phyloP scores from a whole-genome alignment of 2,113 vertebrate species.

The Microtus pennsylvanicus region DNA sequence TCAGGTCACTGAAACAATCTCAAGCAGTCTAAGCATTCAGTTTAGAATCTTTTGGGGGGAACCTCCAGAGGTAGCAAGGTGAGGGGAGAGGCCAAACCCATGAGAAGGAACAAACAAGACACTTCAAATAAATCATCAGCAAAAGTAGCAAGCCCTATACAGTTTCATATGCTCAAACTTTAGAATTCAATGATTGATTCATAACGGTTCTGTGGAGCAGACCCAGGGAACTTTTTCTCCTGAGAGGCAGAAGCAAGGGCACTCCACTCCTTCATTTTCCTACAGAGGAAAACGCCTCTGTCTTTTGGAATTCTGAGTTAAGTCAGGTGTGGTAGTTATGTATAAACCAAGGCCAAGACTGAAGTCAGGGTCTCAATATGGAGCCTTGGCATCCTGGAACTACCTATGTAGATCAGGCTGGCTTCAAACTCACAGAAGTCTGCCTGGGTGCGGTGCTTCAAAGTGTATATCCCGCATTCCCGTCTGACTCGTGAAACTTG shows the following conservation, averaged over 20 bases:
- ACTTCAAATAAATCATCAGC: conserved; percentile 37
- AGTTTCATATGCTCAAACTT: not conserved
- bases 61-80: conserved; percentile 47
- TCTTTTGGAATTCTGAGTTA: conserved; percentile 55
- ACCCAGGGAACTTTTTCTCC: not conserved
- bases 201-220: conserved; percentile 42
- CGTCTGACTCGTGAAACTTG: conserved; percentile 30
- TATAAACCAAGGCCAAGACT: conserved; percentile 55
- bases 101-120: conserved; percentile 40
- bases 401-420: not conserved
- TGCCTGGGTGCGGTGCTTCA: not conserved
- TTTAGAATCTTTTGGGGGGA: conserved; percentile 54
- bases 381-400: not conserved
- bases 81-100: conserved; percentile 39
- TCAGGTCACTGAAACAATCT: conserved; percentile 7
- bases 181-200: conserved; percentile 30
- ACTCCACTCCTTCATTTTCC: conserved; percentile 16
- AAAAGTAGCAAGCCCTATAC: conserved; percentile 56
- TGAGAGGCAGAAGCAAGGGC: conserved; percentile 17
- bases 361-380: not conserved
- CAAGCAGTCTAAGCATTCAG: conserved; percentile 27
- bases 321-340: conserved; percentile 40
- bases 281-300: conserved; percentile 20
- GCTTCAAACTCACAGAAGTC: not conserved
- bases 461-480: not conserved